These are phyloP conservation scores for Eurystomus glaucurus DNA, from an alignment of 2,797 vertebrate species.

Conservation along the genomic window DNA sequence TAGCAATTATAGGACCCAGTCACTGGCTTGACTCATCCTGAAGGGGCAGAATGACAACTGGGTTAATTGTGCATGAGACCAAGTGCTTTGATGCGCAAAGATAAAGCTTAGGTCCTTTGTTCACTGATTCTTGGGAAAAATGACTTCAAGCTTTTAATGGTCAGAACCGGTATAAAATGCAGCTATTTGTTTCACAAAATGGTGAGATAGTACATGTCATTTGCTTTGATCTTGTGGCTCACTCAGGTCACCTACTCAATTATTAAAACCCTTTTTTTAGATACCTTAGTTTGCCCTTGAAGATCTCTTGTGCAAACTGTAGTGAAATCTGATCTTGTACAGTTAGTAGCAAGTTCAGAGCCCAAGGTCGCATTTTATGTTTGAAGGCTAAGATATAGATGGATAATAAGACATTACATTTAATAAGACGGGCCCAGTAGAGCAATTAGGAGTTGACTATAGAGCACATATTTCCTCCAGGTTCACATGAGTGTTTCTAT, in stretches of 20 bases:
- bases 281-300: slow-evolving; percentile 8
- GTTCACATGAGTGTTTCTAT: not conserved
- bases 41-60: not conserved
- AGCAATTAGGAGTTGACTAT: slow-evolving; percentile 46
- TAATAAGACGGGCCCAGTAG: slow-evolving; percentile 33
- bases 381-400: slow-evolving; percentile 9
- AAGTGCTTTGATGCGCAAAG: not conserved
- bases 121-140: not conserved
- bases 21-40: not conserved
- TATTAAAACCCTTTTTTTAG: slow-evolving; percentile 2
- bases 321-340: slow-evolving; percentile 20
- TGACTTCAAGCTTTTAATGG: not conserved
- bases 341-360: slow-evolving; percentile 7
- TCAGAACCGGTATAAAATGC: not conserved
- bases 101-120: not conserved
- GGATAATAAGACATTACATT: slow-evolving; percentile 37
- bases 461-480: slow-evolving; percentile 5
- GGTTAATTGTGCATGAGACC: not conserved
- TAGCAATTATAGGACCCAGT: not conserved
- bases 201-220: not conserved
- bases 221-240: not conserved
- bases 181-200: not conserved
- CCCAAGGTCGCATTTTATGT: slow-evolving; percentile 3
- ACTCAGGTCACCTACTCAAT: not conserved
- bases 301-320: slow-evolving; percentile 1